phyloP scores from a whole-genome alignment of 2,113 vertebrate species.

The Greenwoodochromis staneri region DNA sequence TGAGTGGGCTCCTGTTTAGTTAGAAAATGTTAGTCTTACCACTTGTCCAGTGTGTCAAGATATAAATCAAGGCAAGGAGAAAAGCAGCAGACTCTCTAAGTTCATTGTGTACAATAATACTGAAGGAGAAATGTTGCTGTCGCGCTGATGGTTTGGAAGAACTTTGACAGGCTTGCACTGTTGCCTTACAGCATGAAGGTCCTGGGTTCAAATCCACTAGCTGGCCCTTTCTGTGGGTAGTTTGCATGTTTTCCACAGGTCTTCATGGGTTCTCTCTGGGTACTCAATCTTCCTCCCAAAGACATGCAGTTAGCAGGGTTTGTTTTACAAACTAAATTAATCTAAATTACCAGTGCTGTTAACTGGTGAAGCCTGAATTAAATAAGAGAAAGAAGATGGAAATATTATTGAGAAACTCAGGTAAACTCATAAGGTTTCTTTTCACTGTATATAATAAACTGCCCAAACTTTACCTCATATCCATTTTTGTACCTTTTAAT shows the following conservation, averaged over 20 bases:
- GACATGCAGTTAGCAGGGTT: not conserved
- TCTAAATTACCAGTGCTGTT: not conserved
- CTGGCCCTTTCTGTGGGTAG: not conserved
- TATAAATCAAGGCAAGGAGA: not conserved
- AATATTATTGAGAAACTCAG: not conserved
- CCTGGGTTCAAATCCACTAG: not conserved
- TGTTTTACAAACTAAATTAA: not conserved
- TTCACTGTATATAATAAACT: not conserved
- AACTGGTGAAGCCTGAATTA: not conserved
- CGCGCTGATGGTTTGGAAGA: rapidly evolving
- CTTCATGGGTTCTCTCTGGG: not conserved
- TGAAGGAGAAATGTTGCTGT: not conserved
- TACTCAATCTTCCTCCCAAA: not conserved
- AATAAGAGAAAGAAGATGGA: not conserved
- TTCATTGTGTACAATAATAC: not conserved
- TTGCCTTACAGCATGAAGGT: not conserved
- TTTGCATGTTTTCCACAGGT: not conserved
- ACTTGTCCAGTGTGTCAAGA: not conserved
- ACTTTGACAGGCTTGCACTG: not conserved
- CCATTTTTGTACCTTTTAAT: not conserved
- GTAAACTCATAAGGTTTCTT: not conserved
- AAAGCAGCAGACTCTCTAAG: not conserved
- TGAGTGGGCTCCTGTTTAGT: not conserved
- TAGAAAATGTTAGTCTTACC: not conserved
- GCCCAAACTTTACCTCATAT: not conserved